A percentile compares a stretch with the other conserved stretches of the same genome.
These are phyloP conservation scores for Oxyura jamaicensis DNA, from an alignment of 2,113 vertebrate species.

Conservation along the genomic window DNA sequence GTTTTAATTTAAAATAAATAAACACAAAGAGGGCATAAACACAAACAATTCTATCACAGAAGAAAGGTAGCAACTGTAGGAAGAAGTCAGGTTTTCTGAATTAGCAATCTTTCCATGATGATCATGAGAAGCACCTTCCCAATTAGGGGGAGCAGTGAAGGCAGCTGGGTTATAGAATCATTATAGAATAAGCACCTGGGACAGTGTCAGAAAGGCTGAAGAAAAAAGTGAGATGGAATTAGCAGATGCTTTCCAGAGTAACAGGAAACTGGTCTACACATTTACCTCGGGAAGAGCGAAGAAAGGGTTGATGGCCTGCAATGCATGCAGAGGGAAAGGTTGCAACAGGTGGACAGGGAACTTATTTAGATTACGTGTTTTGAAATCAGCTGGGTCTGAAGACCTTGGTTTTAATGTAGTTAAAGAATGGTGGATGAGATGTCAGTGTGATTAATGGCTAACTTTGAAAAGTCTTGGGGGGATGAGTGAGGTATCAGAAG, in stretches of 20 bases:
- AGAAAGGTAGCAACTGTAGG: neutral
- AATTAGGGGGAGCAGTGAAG: neutral
- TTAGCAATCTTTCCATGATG: neutral
- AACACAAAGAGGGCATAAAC: neutral
- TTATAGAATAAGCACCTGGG: neutral
- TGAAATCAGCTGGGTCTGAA: neutral
- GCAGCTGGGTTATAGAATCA: neutral
- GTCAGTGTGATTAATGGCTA: neutral
- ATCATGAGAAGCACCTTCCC: rapidly evolving
- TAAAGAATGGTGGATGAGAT: neutral
- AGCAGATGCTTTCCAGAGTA: neutral
- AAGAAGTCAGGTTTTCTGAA: neutral
- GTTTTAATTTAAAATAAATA: neutral
- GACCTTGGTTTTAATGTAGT: neutral
- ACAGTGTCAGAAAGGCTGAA: neutral
- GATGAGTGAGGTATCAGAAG: neutral
- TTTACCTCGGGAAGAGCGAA: neutral
- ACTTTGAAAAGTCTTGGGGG: neutral
- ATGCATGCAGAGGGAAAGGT: rapidly evolving
- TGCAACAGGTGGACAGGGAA: neutral
- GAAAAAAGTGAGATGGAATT: neutral
- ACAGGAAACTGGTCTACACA: rapidly evolving
- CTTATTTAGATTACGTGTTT: neutral
- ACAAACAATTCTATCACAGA: neutral
- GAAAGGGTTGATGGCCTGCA: neutral